Percentiles rank a stretch among this genome's conserved stretches.
These are phyloP conservation scores for Malacoraja senta DNA, from an alignment of 2,797 vertebrate species.

Conservation along the genomic window DNA sequence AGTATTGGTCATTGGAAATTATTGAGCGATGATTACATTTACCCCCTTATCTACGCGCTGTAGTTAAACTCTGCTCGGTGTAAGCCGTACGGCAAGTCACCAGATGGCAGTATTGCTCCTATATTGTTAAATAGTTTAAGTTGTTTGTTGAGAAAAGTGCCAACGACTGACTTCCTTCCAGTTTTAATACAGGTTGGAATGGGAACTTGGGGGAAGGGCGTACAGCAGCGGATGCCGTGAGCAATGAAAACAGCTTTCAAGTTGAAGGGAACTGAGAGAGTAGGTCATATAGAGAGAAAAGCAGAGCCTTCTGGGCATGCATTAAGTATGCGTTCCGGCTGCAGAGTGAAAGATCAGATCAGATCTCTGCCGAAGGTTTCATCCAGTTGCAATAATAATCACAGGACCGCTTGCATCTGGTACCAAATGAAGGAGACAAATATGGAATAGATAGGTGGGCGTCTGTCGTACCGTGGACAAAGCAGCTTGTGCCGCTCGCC, in stretches of 20 bases:
- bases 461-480: not conserved
- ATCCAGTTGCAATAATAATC: not conserved
- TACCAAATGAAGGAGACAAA: not conserved
- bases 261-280: not conserved
- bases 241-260: not conserved
- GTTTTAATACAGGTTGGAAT: not conserved
- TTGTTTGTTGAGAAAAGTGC: not conserved
- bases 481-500: not conserved
- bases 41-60: not conserved
- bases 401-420: not conserved
- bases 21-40: not conserved
- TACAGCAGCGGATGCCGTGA: not conserved
- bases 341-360: not conserved
- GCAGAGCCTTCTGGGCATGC: not conserved
- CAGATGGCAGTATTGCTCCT: conserved; percentile 25
- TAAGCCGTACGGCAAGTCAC: not conserved
- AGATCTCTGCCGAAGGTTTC: not conserved
- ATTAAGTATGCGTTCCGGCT: not conserved
- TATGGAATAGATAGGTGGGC: not conserved
- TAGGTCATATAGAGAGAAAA: not conserved
- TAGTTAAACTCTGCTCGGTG: not conserved
- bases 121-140: not conserved
- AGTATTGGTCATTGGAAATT: not conserved
- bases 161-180: not conserved
- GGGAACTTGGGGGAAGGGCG: not conserved